Base-by-base conservation (phyloP, 2,888 invertebrate genomes). In the Anaspis maculata region DNA sequence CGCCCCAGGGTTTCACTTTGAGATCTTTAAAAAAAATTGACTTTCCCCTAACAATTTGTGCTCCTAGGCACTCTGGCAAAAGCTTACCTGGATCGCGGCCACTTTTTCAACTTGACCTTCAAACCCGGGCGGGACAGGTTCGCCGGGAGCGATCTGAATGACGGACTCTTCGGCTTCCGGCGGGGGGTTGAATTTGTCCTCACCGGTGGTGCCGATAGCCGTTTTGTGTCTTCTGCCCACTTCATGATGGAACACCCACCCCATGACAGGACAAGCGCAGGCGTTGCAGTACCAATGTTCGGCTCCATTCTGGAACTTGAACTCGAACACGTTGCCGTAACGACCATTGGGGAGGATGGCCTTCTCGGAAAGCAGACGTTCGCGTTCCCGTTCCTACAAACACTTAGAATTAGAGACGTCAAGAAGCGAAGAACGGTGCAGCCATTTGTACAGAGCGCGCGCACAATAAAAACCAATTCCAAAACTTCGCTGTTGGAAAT, bases 41-140 rank as follows among this genome's bases (percentile, higher is more conserved):
- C n/a, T n/a, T n/a, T n/a, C n/a, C n/a, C n/a, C n/a, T n/a, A n/a
- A n/a, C n/a, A n/a, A n/a, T n/a, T n/a, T n/a, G n/a, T n/a, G n/a
- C n/a, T n/a, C n/a, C n/a, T n/a, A n/a, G n/a, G n/a, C n/a, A n/a
- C n/a, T n/a, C n/a, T n/a, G n/a, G n/a, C n/a, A n/a, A n/a, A n/a
- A 29, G 12, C 22, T 25, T 52, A 62, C 63, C 48, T 65, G 64
- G 35, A 65, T 65, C 22, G 55, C 49, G 1, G 62, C 56, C 15
- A 54, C 47, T 15, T 58, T 53, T 21, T 64, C 66, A 6, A 76
- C 61, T 46, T 77, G 74, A 45, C 76, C 77, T 56, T 81, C 81
- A 62, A 79, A 77, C 1, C 81, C 81, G 1, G 81, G 81, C 7
- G 81, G 81, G 10, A 77, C 68, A 2, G 81, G 81, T 54, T 82